Evolutionary conservation across 2,113 vertebrate species (phyloP).

Genomic region (Nicator chloris): DNA sequence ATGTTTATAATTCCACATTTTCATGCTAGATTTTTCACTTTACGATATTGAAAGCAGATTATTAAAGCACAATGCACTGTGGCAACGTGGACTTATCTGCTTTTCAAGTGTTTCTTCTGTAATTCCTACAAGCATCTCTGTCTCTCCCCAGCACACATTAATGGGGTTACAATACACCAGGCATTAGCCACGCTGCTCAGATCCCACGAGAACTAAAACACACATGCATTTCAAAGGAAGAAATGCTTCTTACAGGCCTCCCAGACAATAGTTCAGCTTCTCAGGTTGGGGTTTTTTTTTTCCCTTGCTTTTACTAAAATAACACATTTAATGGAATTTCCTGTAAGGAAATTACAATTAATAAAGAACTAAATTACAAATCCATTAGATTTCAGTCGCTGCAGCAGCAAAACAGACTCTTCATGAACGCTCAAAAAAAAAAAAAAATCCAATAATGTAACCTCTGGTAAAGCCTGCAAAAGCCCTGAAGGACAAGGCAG

Average conservation of each 20-base stretch:
- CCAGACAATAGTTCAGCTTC: conserved; percentile 10
- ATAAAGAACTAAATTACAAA: conserved; percentile 69
- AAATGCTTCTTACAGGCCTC: neutral
- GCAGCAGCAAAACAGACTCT: conserved; percentile 54
- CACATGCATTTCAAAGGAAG: neutral
- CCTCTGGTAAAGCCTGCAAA: conserved; percentile 74
- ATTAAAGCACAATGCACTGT: neutral
- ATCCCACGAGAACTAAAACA: conserved; percentile 42
- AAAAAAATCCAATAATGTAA: conserved; percentile 77
- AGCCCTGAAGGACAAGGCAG: conserved; percentile 76
- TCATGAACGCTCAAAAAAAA: conserved; percentile 63
- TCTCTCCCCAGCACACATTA: conserved; percentile 34
- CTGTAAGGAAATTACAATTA: conserved; percentile 64
- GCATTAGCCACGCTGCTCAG: conserved; percentile 21
- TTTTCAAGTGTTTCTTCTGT: conserved; percentile 11
- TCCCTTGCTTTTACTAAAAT: neutral
- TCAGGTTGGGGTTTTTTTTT: neutral
- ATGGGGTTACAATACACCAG: conserved; percentile 13
- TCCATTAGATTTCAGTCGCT: conserved; percentile 63
- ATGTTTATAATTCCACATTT: neutral
- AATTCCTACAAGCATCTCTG: neutral
- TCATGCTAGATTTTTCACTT: neutral
- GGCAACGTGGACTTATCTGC: neutral
- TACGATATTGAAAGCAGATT: neutral
- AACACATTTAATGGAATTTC: conserved; percentile 58